Conservation (phyloP, 2,113 vertebrate genomes). For the Himantopus leucocephalus region DNA sequence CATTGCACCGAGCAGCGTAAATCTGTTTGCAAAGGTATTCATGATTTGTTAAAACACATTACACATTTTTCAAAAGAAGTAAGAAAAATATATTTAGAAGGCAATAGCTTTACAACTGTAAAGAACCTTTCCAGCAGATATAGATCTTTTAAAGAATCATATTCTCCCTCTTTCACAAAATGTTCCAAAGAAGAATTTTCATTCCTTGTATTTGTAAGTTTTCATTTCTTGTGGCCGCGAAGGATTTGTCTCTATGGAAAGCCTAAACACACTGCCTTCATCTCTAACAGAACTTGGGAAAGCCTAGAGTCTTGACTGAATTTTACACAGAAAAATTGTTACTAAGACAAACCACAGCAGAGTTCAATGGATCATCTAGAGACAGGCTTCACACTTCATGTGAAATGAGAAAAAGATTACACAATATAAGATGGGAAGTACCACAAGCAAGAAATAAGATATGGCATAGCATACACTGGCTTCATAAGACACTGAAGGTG, state of each 20-base stretch:
- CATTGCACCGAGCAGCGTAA: not conserved
- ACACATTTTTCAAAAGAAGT: not conserved
- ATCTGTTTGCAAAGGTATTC: not conserved
- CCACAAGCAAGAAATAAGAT: not conserved
- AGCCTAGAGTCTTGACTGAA: not conserved
- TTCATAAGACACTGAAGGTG: not conserved
- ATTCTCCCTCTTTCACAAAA: not conserved
- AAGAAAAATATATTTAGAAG: not conserved
- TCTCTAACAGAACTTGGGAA: not conserved
- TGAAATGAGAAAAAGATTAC: not conserved
- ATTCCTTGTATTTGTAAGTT: not conserved
- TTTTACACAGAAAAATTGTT: not conserved
- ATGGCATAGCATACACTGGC: not conserved
- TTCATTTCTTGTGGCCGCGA: not conserved
- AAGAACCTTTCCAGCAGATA: not conserved
- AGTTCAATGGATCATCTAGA: not conserved
- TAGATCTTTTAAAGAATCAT: not conserved
- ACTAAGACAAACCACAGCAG: not conserved
- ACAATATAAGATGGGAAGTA: not conserved
- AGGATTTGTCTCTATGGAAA: not conserved
- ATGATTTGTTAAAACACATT: not conserved
- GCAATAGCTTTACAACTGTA: not conserved
- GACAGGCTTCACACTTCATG: not conserved
- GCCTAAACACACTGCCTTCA: not conserved
- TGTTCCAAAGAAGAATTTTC: not conserved